Evolutionary conservation across 2,888 invertebrate species (phyloP).

Genomic region (Brachylomia viminalis): DNA sequence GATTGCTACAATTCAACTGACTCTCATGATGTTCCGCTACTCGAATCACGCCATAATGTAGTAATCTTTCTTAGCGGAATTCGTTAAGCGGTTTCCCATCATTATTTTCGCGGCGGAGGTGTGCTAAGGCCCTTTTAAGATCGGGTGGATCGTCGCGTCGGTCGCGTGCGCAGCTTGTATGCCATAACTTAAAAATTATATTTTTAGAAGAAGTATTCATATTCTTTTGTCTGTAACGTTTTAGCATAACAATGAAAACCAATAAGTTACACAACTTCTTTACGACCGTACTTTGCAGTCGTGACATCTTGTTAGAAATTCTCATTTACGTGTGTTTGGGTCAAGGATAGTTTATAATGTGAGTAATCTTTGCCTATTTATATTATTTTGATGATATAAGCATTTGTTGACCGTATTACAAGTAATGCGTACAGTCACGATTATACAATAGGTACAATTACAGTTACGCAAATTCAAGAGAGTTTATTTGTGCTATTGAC

Average conservation of each 20-base stretch:
- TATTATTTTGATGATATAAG: not conserved
- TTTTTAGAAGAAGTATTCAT: not conserved
- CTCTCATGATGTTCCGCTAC: too few species aligned
- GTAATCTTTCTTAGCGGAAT: too few species aligned
- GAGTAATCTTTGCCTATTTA: constrained; percentile 3
- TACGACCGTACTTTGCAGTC: not conserved
- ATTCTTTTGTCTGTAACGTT: constrained; percentile 2
- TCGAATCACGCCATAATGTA: too few species aligned
- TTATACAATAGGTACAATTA: not conserved
- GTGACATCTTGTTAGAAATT: constrained; percentile 49
- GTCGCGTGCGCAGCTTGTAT: not conserved
- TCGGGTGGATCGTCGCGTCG: not conserved
- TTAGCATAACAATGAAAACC: constrained; percentile 29
- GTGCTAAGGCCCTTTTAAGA: too few species aligned
- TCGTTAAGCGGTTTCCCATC: too few species aligned
- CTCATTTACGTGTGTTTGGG: constrained; percentile 37
- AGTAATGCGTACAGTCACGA: too few species aligned
- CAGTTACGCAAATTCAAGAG: too few species aligned
- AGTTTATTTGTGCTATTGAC: too few species aligned
- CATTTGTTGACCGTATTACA: too few species aligned
- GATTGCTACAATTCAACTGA: too few species aligned
- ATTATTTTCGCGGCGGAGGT: too few species aligned
- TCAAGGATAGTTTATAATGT: constrained; percentile 37
- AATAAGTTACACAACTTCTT: constrained; percentile 36
- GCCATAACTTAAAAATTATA: not conserved